phyloP scores from a whole-genome alignment of 2,888 invertebrate species.

The Calliscelio sp. region DNA sequence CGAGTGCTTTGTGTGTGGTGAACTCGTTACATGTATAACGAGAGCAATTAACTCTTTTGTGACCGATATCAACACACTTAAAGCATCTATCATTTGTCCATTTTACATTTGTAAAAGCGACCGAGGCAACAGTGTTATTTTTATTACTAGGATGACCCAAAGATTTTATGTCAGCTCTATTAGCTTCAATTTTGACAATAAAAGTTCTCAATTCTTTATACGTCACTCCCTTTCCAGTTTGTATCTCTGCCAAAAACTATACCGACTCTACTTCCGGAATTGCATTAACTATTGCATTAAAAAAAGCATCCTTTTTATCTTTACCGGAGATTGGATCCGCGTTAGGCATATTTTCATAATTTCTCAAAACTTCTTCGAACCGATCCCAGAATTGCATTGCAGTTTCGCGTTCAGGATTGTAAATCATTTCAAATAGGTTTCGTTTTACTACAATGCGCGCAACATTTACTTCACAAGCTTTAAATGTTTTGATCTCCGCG shows the following conservation, averaged over 20 bases:
- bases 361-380: neutral
- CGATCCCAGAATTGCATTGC: constrained; percentile 9
- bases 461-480: neutral
- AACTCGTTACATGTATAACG: neutral
- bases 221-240: neutral
- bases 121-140: neutral
- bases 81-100: neutral
- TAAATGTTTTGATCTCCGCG: neutral
- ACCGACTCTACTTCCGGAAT: neutral
- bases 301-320: constrained; percentile 11
- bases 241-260: neutral
- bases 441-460: neutral
- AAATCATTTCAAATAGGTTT: neutral
- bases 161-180: neutral
- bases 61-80: neutral
- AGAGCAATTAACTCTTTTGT: neutral
- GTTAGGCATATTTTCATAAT: neutral
- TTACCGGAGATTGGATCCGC: neutral
- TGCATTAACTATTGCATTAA: neutral
- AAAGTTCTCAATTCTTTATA: neutral
- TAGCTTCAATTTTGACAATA: constrained; percentile 1
- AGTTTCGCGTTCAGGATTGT: neutral
- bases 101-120: neutral
- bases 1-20: neutral
- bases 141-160: neutral